Evolutionary conservation across 92 coral and sea anemone species (phyloP).

Genomic region (Isaurus tuberculatus): DNA sequence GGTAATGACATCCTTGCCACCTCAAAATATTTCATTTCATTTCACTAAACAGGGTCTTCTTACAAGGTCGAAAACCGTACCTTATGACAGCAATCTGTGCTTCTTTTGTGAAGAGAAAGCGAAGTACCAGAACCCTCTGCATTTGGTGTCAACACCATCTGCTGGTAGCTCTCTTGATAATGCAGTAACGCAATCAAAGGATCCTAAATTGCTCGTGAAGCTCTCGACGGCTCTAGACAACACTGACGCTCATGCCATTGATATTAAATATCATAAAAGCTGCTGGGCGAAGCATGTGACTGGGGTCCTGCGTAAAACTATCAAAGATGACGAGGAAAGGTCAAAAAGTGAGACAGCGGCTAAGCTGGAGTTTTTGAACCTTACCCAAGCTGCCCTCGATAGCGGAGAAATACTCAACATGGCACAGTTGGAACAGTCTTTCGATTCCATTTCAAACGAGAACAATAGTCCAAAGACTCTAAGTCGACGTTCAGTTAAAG

Average conservation of each 20-base stretch:
- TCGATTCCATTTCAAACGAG: neutral
- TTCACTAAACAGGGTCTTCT: neutral
- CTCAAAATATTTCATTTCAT: constrained; percentile 38
- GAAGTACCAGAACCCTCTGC: constrained; percentile 48
- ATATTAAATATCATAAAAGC: constrained; percentile 48
- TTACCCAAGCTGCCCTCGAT: neutral
- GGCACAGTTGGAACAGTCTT: neutral
- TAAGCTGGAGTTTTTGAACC: too few species aligned
- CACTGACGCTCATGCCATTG: constrained; percentile 60
- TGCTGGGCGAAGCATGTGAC: constrained; percentile 38
- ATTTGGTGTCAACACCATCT: constrained; percentile 45
- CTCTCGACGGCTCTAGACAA: constrained; percentile 51
- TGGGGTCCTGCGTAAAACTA: neutral
- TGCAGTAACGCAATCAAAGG: constrained; percentile 28
- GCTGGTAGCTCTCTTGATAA: constrained; percentile 53
- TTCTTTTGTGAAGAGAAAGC: constrained; percentile 56
- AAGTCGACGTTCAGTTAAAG: constrained; percentile 53
- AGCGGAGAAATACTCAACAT: neutral
- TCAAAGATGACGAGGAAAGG: neutral
- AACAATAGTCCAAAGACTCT: constrained; percentile 55
- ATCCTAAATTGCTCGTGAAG: constrained; percentile 53
- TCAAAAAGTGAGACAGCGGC: neutral
- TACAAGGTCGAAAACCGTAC: constrained; percentile 54
- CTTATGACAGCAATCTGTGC: constrained; percentile 55
- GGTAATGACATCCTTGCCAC: constrained; percentile 39